Evolutionary conservation across 2,888 invertebrate species (phyloP).

Genomic region (Melinopterus prodromus): DNA sequence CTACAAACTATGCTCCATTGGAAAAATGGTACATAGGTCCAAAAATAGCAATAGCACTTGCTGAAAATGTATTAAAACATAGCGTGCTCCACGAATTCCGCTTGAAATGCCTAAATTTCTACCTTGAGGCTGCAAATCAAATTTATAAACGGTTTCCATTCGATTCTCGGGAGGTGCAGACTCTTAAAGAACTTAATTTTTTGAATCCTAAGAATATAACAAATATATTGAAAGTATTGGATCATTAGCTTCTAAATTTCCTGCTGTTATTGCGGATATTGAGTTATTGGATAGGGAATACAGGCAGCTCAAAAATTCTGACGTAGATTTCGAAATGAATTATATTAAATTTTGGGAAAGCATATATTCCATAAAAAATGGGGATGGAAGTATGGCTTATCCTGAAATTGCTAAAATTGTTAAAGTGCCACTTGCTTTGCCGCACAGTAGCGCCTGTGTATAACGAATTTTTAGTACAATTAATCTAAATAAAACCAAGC

Average conservation of each 20-base stretch:
- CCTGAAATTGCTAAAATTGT: conserved; percentile 22
- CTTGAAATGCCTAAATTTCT: conserved; percentile 27
- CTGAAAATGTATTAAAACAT: conserved; percentile 22
- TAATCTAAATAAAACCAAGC: conserved; percentile 35
- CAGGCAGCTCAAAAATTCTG: no score
- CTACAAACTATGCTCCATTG: conserved; percentile 29
- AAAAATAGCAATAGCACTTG: conserved; percentile 30
- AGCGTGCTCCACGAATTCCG: not conserved
- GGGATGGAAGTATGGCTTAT: conserved; percentile 30
- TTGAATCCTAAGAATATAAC: conserved; percentile 7
- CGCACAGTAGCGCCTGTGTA: conserved; percentile 26
- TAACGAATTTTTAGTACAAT: conserved; percentile 36
- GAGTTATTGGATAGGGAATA: no score
- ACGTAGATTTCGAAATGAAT: not conserved
- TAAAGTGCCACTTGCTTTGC: conserved; percentile 28
- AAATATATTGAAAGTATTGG: conserved; percentile 27
- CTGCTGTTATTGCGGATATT: conserved; percentile 23
- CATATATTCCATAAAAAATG: conserved; percentile 29
- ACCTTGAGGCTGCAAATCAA: conserved; percentile 33
- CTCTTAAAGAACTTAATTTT: conserved; percentile 25
- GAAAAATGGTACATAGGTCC: conserved; percentile 34
- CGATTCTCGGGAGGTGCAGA: conserved; percentile 24
- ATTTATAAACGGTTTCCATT: conserved; percentile 35
- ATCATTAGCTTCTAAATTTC: conserved; percentile 23
- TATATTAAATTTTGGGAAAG: conserved; percentile 32